Evolutionary conservation across 2,113 vertebrate species (phyloP), one percentile per base, ranked within the genome.

Genomic region (Myotis yumanensis): DNA sequence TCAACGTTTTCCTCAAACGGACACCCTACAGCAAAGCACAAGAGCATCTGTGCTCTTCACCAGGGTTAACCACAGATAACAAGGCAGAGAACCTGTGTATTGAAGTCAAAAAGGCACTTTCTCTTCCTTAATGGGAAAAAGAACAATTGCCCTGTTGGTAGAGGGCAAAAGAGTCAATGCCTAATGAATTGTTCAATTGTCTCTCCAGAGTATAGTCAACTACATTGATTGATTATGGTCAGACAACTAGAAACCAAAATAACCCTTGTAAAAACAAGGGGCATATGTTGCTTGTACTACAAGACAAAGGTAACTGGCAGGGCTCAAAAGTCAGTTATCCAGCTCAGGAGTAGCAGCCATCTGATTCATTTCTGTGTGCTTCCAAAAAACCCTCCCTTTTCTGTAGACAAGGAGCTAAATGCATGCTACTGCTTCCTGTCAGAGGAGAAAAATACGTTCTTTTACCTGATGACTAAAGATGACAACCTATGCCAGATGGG

Each of bases 221-320:
- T 77, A 54, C 15, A 35, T 1, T 62, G 73, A 93, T 51, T 84
- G 59, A 84, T 62, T 73, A 30, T 35, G 11, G 23, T 86, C 77
- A 59, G 64, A 40, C n/a, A 90, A 75, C 62, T 32, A 62, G 81
- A 94, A 95, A 88, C 48, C 23, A 90, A 92, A 92, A 89, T 46
- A 90, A 75, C 69, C 62, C 69, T 88, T 95, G 12, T 77, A 72
- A 81, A 96, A 59, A 32, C 48, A 73, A 77, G 72, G 37, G 35
- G 23, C 46, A 64, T 59, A 89, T 73, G 37, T 86, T 87, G 30
- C 28, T 81, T 82, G 28, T 28, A 64, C 35, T 73, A 32, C 7
- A 90, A 85, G 62, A 79, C 23, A 64, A 8, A 68, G 37, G 59
- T 77, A 81, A 82, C 54, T 68, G 54, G 40, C 16, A 92, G 28